phyloP scores from a whole-genome alignment of 2,888 invertebrate genomes.

The Lasioglossum figueresi region DNA sequence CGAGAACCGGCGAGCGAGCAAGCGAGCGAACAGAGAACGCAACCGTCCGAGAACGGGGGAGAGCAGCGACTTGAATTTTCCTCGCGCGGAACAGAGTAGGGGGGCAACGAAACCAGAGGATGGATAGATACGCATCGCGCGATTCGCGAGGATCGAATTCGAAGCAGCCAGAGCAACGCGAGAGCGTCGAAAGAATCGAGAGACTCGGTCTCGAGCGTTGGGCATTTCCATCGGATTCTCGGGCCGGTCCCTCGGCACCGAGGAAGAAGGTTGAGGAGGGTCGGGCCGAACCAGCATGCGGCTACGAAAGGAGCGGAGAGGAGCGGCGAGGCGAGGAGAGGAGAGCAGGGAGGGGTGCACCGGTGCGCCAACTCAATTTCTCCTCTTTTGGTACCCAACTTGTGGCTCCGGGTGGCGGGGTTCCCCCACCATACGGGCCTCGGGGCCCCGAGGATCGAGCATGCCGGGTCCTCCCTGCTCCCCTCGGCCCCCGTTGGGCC shows the following conservation, averaged over 20 bases:
- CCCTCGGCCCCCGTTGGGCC: slow-evolving; percentile 59
- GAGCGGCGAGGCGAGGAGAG: slow-evolving; percentile 6
- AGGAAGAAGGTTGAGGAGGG: slow-evolving; percentile 35
- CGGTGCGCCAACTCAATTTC: slow-evolving; percentile 75
- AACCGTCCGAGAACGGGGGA: not conserved
- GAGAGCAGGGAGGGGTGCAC: slow-evolving; percentile 45
- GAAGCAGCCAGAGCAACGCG: not conserved
- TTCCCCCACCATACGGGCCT: slow-evolving; percentile 54
- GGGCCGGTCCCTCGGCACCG: slow-evolving; percentile 32
- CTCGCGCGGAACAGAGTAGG: not conserved
- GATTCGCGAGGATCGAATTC: slow-evolving; percentile 21
- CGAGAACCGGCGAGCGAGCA: not conserved
- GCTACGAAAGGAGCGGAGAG: not conserved
- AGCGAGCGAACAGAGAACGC: slow-evolving; percentile 20
- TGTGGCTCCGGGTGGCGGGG: slow-evolving; percentile 67
- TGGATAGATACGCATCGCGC: not conserved
- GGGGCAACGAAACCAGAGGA: not conserved
- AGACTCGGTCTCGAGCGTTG: slow-evolving; percentile 28
- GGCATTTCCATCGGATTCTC: slow-evolving; percentile 53
- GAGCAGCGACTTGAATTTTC: not conserved
- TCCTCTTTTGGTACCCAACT: slow-evolving; percentile 76
- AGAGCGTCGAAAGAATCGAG: not conserved
- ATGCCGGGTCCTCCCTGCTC: slow-evolving; percentile 63
- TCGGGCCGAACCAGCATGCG: slow-evolving; percentile 6
- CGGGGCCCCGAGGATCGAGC: slow-evolving; percentile 63